These are phyloP conservation scores for Herpailurus yagouaroundi DNA, from an alignment of 2,113 vertebrate genomes.

Conservation along the genomic window DNA sequence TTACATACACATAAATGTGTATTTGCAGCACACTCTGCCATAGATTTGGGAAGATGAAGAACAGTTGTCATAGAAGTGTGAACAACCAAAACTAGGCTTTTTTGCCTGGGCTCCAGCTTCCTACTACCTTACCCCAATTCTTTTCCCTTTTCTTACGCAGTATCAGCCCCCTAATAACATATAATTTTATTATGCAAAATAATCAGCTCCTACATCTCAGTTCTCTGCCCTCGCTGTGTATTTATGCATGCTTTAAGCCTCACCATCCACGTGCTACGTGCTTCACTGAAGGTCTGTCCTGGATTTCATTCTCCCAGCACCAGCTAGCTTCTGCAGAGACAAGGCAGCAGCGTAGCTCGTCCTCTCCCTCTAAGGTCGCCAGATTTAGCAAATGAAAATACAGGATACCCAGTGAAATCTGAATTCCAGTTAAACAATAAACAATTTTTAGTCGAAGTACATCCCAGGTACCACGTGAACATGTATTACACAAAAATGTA, in stretches of 20 bases:
- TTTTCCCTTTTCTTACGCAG: background rate
- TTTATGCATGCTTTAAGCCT: background rate
- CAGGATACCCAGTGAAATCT: background rate
- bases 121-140: background rate
- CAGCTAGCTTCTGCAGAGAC: background rate
- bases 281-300: background rate
- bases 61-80: background rate
- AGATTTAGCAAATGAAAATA: slow-evolving; percentile 17
- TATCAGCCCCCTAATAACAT: background rate
- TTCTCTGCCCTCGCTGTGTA: background rate
- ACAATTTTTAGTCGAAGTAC: background rate
- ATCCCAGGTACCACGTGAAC: background rate
- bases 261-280: too few species aligned
- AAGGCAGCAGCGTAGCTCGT: background rate
- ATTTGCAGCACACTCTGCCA: background rate
- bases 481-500: background rate
- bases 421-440: slow-evolving; percentile 36
- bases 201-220: background rate
- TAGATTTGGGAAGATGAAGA: background rate
- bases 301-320: background rate
- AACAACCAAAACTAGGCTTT: background rate
- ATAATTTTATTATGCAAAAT: background rate
- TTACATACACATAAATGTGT: background rate
- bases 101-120: background rate
- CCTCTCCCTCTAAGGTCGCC: background rate